A percentile compares a stretch with the other conserved stretches of the same genome.
phyloP scores from a whole-genome alignment of 2,113 vertebrate species.

The Ochotona princeps region DNA sequence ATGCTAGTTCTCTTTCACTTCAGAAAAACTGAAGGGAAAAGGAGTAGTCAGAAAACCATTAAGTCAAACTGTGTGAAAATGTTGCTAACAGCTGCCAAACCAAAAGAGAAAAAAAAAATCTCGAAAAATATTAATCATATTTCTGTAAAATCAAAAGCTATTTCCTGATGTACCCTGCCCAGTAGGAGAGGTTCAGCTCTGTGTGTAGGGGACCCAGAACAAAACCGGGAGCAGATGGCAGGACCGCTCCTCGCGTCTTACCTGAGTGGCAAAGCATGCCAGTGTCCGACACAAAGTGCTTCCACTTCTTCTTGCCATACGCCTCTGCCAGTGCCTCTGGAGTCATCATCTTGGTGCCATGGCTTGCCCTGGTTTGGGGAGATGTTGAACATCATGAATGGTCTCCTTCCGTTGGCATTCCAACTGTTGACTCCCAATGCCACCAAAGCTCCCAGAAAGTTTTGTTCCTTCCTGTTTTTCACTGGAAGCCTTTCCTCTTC shows the following conservation, averaged over 20 bases:
- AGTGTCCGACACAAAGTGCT: constrained; percentile 91
- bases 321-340: constrained; percentile 88
- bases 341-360: constrained; percentile 91
- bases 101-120: neutral
- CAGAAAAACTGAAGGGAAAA: neutral
- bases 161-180: neutral
- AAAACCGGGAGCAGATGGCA: neutral
- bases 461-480: neutral
- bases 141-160: neutral
- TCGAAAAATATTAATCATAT: neutral
- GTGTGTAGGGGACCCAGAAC: neutral
- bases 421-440: neutral
- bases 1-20: neutral
- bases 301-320: constrained; percentile 93
- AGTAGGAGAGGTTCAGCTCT: neutral
- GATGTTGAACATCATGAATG: neutral
- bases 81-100: neutral
- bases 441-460: neutral
- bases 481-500: neutral
- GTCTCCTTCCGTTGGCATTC: neutral
- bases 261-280: constrained; percentile 93
- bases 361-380: constrained; percentile 89
- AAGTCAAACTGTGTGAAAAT: neutral
- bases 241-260: constrained; percentile 69
- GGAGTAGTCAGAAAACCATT: neutral